Conservation (phyloP, 2,113 vertebrate genomes). For the Pygoscelis antarcticus region DNA sequence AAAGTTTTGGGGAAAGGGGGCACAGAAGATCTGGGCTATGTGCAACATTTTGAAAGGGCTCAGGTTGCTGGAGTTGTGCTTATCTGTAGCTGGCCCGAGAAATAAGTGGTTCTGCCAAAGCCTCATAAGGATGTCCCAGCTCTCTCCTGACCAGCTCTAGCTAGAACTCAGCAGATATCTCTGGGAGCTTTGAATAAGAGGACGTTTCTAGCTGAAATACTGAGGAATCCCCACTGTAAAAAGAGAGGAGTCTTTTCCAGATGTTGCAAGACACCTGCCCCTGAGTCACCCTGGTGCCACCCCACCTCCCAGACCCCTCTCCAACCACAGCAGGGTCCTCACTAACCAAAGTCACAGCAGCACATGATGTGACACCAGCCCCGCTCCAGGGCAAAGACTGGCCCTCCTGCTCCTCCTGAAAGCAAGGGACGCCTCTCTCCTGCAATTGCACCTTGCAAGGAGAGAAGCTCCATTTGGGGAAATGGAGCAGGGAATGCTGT, state of each 20-base stretch:
- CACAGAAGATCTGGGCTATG: not conserved
- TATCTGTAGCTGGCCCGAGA: not conserved
- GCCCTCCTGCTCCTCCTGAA: not conserved
- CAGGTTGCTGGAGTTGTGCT: not conserved
- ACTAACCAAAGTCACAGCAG: not conserved
- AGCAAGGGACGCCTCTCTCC: not conserved
- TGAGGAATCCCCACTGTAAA: not conserved
- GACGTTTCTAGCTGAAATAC: not conserved
- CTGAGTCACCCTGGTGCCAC: not conserved
- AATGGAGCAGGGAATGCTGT: rapidly evolving
- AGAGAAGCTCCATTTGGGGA: not conserved
- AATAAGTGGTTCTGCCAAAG: not conserved
- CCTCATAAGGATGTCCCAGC: not conserved
- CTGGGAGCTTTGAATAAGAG: not conserved
- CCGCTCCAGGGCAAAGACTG: not conserved
- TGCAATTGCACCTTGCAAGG: no score
- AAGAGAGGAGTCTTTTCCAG: not conserved
- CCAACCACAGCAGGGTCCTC: not conserved
- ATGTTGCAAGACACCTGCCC: not conserved
- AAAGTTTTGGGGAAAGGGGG: not conserved
- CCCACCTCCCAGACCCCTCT: not conserved
- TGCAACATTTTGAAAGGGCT: not conserved
- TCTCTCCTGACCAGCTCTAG: not conserved
- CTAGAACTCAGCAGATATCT: not conserved
- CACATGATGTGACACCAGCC: not conserved